A percentile compares a stretch with the other conserved stretches of the same genome.
Conservation (phyloP, 2,797 vertebrate genomes). For the Chaetophractus vellerosus region DNA sequence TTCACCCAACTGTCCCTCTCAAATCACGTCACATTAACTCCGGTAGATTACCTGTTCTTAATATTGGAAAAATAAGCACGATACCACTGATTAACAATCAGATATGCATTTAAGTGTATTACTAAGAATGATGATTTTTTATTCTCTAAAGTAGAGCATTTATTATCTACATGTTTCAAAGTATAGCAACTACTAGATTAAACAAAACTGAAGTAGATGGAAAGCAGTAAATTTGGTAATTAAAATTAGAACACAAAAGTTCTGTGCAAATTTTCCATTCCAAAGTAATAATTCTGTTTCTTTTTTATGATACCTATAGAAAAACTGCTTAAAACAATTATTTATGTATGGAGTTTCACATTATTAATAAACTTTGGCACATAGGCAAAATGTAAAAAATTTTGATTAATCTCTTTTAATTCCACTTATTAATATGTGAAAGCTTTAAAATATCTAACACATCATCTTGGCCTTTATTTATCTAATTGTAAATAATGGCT, state of each 20-base stretch:
- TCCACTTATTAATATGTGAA: neutral
- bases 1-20: neutral
- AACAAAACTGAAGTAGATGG: neutral
- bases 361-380: neutral
- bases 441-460: neutral
- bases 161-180: neutral
- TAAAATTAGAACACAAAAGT: constrained; percentile 1
- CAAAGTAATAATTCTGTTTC: constrained; percentile 9
- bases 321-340: neutral
- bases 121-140: neutral
- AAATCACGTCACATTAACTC: constrained; percentile 32
- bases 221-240: neutral
- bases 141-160: neutral
- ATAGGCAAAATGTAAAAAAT: neutral
- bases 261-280: neutral
- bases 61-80: neutral
- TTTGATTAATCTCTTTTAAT: neutral
- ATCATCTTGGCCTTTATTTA: constrained; percentile 9
- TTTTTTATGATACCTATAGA: constrained; percentile 1
- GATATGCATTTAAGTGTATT: neutral
- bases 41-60: neutral
- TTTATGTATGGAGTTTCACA: neutral
- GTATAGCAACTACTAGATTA: neutral
- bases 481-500: neutral
- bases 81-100: neutral